Base-by-base conservation (phyloP, 2,888 invertebrate species). In the Plebejus anna region DNA sequence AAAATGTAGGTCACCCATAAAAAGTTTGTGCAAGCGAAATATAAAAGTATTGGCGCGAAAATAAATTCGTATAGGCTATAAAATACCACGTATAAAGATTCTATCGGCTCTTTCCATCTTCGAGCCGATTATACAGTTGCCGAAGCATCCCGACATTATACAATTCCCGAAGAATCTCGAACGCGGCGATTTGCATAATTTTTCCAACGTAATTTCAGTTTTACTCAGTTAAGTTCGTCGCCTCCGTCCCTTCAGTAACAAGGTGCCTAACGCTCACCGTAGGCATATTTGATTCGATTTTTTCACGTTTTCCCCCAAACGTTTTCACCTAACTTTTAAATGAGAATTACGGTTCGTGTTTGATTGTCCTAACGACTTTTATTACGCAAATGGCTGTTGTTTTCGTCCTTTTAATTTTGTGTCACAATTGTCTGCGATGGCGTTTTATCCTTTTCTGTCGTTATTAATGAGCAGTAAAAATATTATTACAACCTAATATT, bases 131-230 rank as follows among this genome's bases (percentile, higher is more conserved):
- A 61, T 72, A 57, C 79, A 77, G 78, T 82, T 80, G 80, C 77
- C 75, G 80, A 79, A 77, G 78, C 80, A 77, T 75, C 78, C 79
- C 76, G 79, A 77, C 79, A 78, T 81, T 81, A 77, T 70, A 77
- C 79, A 77, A 77, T 82, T 80, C 80, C 77, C 75, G 80, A 79
- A 77, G 78, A 80, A 76, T 75, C 78, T 80, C 76, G 78, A 77
- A 77, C 61, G 76, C 76, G 78, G 70, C 79, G 66, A 81, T 83
- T 83, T 81, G 80, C 83, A 82, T 83, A 83, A 83, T 83, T 83
- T 82, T 82, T 81, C 81, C 81, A 79, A 78, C 79, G 76, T 79
- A 81, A 80, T 81, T 81, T 79, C 80, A 80, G 80, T 80, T 80
- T 82, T 80, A 79, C 76, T 72, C 78, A 79, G 78, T 79, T 79